Percentiles rank a stretch among this genome's conserved stretches.
phyloP scores from a whole-genome alignment of 2,797 vertebrate species.

The Calcarius lapponicus region DNA sequence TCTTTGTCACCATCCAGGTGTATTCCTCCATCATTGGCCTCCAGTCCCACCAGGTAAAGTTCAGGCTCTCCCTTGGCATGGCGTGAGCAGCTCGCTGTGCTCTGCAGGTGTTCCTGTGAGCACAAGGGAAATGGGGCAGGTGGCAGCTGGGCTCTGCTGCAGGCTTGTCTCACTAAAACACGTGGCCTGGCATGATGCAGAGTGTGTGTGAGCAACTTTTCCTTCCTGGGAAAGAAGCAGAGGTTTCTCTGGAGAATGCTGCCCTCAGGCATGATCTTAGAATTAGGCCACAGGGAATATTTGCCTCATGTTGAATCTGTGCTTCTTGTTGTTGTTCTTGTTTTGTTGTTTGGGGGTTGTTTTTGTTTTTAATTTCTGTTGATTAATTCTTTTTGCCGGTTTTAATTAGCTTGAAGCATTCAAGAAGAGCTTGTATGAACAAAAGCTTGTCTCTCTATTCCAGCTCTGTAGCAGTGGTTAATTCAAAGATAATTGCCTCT shows the following conservation, averaged over 20 bases:
- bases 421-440: background rate
- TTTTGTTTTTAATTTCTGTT: background rate
- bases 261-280: background rate
- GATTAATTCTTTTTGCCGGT: background rate
- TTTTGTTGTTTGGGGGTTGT: background rate
- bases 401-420: background rate
- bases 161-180: background rate
- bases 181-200: background rate
- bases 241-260: background rate
- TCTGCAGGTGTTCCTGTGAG: background rate
- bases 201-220: background rate
- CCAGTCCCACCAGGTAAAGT: constrained; percentile 90
- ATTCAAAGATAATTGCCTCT: background rate
- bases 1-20: constrained; percentile 95
- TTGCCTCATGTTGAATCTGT: background rate
- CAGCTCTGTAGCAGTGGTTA: background rate
- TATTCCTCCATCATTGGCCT: constrained; percentile 97
- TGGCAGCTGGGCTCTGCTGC: background rate
- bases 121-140: fast-evolving
- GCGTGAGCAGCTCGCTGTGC: fast-evolving
- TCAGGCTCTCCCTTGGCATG: fast-evolving
- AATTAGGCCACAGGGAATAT: background rate
- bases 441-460: background rate
- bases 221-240: background rate
- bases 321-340: background rate